These are phyloP conservation scores for Noctua janthe DNA, from an alignment of 2,888 invertebrate genomes.

Conservation along the genomic window DNA sequence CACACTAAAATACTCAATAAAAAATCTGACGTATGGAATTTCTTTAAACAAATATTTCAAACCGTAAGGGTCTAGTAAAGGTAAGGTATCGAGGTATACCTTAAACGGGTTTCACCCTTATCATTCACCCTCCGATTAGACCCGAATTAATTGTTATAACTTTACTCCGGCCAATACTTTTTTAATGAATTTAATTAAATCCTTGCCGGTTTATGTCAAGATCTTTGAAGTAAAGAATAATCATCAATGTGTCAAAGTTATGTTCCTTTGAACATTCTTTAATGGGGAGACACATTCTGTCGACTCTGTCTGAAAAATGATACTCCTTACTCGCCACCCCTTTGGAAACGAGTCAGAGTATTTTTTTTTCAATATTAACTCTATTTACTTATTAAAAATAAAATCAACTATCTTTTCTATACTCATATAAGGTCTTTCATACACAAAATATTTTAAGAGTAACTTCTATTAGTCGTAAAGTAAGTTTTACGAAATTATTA, in stretches of 20 bases:
- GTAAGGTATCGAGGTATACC: conserved; percentile 27
- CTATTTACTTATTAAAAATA: too few relatives aligned
- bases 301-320: background rate
- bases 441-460: too few relatives aligned
- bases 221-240: background rate
- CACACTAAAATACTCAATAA: background rate
- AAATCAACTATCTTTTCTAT: too few relatives aligned
- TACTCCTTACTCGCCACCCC: background rate
- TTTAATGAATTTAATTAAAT: conserved; percentile 19
- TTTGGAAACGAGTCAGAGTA: background rate
- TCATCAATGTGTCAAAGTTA: background rate
- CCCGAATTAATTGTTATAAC: conserved; percentile 42
- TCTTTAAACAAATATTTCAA: conserved; percentile 30
- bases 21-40: background rate
- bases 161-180: conserved; percentile 21
- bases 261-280: too few relatives aligned
- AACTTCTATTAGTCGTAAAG: too few relatives aligned
- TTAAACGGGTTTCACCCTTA: conserved; percentile 56
- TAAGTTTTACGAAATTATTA: too few relatives aligned
- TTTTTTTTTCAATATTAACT: background rate
- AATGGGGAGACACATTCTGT: background rate
- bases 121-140: conserved; percentile 50
- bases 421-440: too few relatives aligned
- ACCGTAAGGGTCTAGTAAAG: conserved; percentile 15
- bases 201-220: background rate